Evolutionary conservation across 2,113 vertebrate species (phyloP).

Genomic region (Acrocephalus kingi): DNA sequence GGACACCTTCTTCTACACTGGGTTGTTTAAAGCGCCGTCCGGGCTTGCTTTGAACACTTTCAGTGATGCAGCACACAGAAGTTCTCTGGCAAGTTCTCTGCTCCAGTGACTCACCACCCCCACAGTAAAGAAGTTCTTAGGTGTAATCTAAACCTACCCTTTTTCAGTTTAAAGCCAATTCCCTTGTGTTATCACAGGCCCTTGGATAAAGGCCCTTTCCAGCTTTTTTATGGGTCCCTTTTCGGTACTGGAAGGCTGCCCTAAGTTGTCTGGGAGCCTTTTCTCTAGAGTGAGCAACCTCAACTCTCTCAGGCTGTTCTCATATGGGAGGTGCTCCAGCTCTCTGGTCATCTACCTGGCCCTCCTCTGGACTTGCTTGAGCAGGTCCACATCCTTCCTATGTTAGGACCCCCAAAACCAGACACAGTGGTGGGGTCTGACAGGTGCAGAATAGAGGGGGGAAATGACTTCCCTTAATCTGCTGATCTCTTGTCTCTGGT

Average conservation of each 20-base stretch:
- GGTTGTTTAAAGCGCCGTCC: not conserved
- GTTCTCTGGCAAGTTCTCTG: not conserved
- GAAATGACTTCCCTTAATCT: not conserved
- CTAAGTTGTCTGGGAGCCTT: not conserved
- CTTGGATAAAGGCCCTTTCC: not conserved
- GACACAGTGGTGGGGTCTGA: too few species aligned
- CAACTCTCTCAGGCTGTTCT: not conserved
- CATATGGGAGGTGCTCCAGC: not conserved
- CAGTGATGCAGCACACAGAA: not conserved
- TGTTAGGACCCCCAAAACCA: not conserved
- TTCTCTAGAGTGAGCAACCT: not conserved
- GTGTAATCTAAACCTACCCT: not conserved
- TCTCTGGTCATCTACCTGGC: not conserved
- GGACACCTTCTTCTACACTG: not conserved
- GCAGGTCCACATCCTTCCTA: not conserved
- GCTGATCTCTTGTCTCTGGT: not conserved
- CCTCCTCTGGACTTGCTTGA: not conserved
- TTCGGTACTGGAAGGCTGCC: not conserved
- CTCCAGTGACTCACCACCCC: not conserved
- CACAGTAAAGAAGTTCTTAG: not conserved
- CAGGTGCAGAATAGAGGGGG: not conserved
- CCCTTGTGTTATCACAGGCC: not conserved
- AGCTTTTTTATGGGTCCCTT: not conserved
- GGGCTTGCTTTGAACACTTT: not conserved
- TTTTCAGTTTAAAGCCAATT: not conserved